Percentiles rank a stretch among this genome's conserved stretches.
These are phyloP conservation scores for Meandrusa payeni DNA, from an alignment of 2,888 invertebrate species.

Conservation along the genomic window DNA sequence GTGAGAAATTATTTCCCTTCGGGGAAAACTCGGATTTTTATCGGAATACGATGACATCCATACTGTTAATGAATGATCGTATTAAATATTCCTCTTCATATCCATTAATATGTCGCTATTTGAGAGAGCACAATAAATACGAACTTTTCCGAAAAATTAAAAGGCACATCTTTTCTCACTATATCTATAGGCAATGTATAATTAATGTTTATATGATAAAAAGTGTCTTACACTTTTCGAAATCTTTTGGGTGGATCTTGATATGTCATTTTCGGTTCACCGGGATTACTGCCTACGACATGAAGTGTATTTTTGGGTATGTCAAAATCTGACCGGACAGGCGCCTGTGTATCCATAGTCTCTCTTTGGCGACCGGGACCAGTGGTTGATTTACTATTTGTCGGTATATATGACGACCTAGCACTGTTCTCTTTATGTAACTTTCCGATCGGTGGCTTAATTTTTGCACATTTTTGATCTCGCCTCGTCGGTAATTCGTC, in stretches of 20 bases:
- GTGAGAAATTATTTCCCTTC: no score
- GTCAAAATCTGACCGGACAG: conserved; percentile 64
- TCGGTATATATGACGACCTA: conserved; percentile 56
- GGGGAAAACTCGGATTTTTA: no score
- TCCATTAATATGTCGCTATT: no score
- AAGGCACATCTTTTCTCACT: background rate
- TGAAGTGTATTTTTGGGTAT: conserved; percentile 71
- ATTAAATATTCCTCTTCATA: no score
- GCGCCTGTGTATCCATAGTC: conserved; percentile 46
- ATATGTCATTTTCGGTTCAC: conserved; percentile 72
- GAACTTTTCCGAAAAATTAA: no score
- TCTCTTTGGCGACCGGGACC: conserved; percentile 53
- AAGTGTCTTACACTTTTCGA: conserved; percentile 60
- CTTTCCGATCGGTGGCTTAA: conserved; percentile 41
- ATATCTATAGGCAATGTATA: no score
- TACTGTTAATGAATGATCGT: no score
- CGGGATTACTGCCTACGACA: conserved; percentile 71
- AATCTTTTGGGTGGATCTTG: conserved; percentile 67
- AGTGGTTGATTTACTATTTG: conserved; percentile 70
- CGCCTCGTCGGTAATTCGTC: conserved; percentile 54
- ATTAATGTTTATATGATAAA: background rate
- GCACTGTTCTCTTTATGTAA: conserved; percentile 38
- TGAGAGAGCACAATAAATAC: no score
- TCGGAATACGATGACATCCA: no score
- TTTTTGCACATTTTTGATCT: conserved; percentile 45